A percentile compares a stretch with the other conserved stretches of the same genome.
These are phyloP conservation scores for Eudasyphora cyanicolor DNA, from an alignment of 2,888 invertebrate genomes.

Conservation along the genomic window DNA sequence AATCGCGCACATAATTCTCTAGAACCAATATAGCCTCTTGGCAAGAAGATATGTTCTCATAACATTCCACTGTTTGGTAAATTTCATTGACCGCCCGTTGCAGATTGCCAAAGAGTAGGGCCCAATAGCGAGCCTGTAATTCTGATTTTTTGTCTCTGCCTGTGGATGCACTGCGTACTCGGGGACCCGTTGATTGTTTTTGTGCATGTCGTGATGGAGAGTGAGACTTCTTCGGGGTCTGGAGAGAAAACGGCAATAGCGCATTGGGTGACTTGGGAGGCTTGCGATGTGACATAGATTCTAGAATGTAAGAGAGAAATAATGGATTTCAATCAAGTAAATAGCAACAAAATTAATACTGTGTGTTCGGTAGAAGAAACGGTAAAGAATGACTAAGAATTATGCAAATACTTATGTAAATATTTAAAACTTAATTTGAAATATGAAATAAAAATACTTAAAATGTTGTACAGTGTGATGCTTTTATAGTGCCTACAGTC, in stretches of 20 bases:
- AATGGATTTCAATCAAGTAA: no score
- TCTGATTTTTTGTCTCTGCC: constrained; percentile 93
- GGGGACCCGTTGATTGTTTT: constrained; percentile 80
- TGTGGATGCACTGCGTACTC: constrained; percentile 91
- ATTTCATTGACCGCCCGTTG: constrained; percentile 96
- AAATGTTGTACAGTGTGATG: no score
- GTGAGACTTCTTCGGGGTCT: constrained; percentile 70
- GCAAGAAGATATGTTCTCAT: constrained; percentile 96
- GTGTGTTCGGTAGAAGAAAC: no score
- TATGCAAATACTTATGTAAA: no score
- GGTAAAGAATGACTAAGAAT: no score
- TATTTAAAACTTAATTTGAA: no score
- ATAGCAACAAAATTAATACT: no score
- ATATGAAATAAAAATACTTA: no score
- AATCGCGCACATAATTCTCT: constrained; percentile 96
- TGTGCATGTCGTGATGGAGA: constrained; percentile 59
- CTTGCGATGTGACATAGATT: constrained; percentile 69
- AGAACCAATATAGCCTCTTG: constrained; percentile 97
- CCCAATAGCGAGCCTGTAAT: constrained; percentile 96
- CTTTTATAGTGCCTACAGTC: no score
- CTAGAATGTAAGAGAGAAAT: constrained; percentile 27
- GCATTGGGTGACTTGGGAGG: constrained; percentile 76
- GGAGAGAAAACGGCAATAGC: constrained; percentile 48
- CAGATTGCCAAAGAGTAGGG: constrained; percentile 95
- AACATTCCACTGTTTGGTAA: constrained; percentile 96